Base-by-base conservation (phyloP, 1,140 invertebrate species). In the Drosophila pandora region DNA sequence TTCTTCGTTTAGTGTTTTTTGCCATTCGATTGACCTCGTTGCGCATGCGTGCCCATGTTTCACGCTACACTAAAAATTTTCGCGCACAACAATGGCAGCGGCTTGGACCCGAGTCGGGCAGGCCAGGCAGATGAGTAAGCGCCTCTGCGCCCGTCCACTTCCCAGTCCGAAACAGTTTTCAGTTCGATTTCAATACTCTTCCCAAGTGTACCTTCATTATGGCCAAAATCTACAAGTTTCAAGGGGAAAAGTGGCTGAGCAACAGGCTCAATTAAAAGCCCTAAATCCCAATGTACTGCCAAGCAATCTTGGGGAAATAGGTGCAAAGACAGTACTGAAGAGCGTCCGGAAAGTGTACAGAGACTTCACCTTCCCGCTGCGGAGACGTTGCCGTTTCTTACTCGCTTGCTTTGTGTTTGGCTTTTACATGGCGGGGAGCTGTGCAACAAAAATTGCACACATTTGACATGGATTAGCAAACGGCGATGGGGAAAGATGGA, bases 11-110 rank as follows among this genome's bases (percentile, higher is more conserved):
- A 37, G 34, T 37, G 10, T 49, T 65, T 39, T 30, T 61, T 41
- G 83, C 82, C 82, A 87, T 87, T 87, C 70, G 82, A 87, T 87
- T 87, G 82, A 87, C 82, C 82, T 88, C 82, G 82, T 87, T 87
- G 83, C 82, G 82, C 82, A 87, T 87, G 82, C 82, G 82, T 87
- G 82, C 82, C 75, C 82, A 82, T 87, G 82, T 87, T 87, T 88
- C 82, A 88, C 79, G 83, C 82, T 87, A 87, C 75, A 87, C 78
- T 79, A 87, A 65, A 82, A 88, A 71, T 87, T 75, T 87, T 82
- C 78, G 81, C 82, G 79, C 63, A 81, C 49, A 78, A 61, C 61
- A 72, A 79, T 54, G 59, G 48, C 64, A 62, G 52, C 8, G 37
- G 5, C 50, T 41, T 34, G 60, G 43, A 47, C 55, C 67, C 22